Conservation (phyloP, 2,888 invertebrate genomes). For the Plebejus argus region DNA sequence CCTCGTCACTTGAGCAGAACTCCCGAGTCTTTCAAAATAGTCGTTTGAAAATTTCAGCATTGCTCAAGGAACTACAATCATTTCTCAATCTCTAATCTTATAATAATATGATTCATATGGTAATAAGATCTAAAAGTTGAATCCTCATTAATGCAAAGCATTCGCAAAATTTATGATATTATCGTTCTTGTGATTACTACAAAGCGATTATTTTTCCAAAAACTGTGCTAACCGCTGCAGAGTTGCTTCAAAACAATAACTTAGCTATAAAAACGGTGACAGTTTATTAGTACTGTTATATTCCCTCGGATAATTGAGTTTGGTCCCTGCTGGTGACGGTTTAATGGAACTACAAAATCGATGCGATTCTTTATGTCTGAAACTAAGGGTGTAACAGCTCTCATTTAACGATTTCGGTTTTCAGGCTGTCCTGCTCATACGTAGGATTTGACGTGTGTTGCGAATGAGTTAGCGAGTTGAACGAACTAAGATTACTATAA, state of each 20-base stretch:
- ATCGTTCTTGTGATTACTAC: neutral
- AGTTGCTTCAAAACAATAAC: neutral
- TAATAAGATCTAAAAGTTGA: neutral
- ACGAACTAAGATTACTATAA: too few relatives aligned
- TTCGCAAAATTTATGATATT: neutral
- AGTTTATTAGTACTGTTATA: slow-evolving; percentile 22
- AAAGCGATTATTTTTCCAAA: neutral
- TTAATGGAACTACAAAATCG: slow-evolving; percentile 30
- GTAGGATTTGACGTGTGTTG: too few relatives aligned
- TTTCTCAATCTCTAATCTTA: too few relatives aligned
- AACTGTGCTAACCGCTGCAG: neutral
- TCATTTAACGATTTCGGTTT: too few relatives aligned
- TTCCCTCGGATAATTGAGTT: slow-evolving; percentile 27
- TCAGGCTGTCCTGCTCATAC: neutral
- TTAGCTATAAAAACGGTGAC: slow-evolving; percentile 15
- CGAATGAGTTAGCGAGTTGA: too few relatives aligned
- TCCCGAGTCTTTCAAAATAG: too few relatives aligned
- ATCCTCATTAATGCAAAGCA: neutral
- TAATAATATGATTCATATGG: too few relatives aligned
- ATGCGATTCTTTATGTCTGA: slow-evolving; percentile 4
- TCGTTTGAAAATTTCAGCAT: too few relatives aligned
- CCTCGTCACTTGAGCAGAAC: too few relatives aligned
- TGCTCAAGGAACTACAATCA: too few relatives aligned
- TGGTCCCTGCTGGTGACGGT: slow-evolving; percentile 28
- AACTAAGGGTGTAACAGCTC: neutral